Base-by-base conservation (phyloP, 2,888 invertebrate species). In the Erebia palarica region DNA sequence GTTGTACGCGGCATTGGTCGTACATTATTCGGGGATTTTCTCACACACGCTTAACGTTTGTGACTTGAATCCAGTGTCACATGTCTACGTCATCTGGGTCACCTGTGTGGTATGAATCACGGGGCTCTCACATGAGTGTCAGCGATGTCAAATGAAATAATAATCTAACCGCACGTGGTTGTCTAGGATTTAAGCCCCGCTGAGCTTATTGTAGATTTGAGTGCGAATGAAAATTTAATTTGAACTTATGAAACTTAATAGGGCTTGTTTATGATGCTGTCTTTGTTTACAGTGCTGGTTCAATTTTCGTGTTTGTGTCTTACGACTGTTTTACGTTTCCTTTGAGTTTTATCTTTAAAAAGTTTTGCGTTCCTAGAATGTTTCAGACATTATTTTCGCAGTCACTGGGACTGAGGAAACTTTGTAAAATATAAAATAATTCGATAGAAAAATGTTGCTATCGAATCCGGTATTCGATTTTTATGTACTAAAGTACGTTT, bases 91-190 rank as follows among this genome's bases (percentile, higher is more conserved):
- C 71, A 79, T 80, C 78, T 83, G 73, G 83, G 83, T 82, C 83
- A 82, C 79, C 79, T 79, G 79, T 67, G 75, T 73, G 77, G 77
- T 81, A 75, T 80, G 77, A 81, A 82, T 81, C 82, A 80, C 79
- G 76, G 70, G 76, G 75, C 75, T 67, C 78, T 75, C 75, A 68
- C 65, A 63, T 72, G 74, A 68, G 73, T 75, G 76, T 78, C 79
- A 75, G 75, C 78, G 75, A 75, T 77, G 78, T 80, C 78, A 81
- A 81, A 81, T 80, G 75, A 82, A 80, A 82, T 82, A 80, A 80
- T 82, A 80, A 80, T 77, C 70, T 81, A 74, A 57, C 60, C 69
- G 70, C 49, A 65, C 63, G 68, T 65, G 65, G 49, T 58, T 55
- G 60, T 57, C 72, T 65, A 60, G 63, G 53, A 68, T 60, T 61